Evolutionary conservation across 2,888 invertebrate genomes (phyloP), one percentile per base, ranked within the genome.

Genomic region (Troides oblongomaculatus): DNA sequence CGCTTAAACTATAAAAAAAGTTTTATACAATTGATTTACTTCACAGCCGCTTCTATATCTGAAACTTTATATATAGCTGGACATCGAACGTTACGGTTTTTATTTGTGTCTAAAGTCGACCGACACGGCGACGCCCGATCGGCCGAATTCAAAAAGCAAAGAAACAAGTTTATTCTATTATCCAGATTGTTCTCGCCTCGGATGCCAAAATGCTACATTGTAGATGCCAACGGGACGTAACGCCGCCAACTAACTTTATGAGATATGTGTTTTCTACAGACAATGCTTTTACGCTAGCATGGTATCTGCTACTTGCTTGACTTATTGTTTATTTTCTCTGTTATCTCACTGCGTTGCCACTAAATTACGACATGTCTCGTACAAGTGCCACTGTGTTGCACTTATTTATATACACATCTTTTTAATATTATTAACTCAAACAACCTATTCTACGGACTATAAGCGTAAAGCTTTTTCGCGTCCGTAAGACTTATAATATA

Each of bases 151-250:
- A 72, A 73, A 76, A 66, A 72, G 77, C 78, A 80, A 84, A 84
- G 83, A 84, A 86, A 84, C 81, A 80, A 86, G 79, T 84, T 83
- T 80, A 89, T 89, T 89, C 88, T 89, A 89, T 90, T 89, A 89
- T 78, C 82, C 81, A 85, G 89, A 90, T 89, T 89, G 89, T 90
- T 90, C 90, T 88, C 89, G 90, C 89, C 89, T 87, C 76, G 79
- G 80, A 83, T 88, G 90, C 89, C 91, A 89, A 88, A 89, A 88
- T 83, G 80, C 79, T 84, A 86, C 83, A 82, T 81, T 84, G 84
- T 86, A 82, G 78, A 85, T 80, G 84, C 83, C 84, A 84, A 77
- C 79, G 80, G 74, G 81, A 84, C 85, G 82, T 85, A 86, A 85
- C 84, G 84, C 82, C 84, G 88, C 89, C 87, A 88, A 87, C 84